Percentiles rank a stretch among this genome's conserved stretches.
Evolutionary conservation across 2,888 invertebrate species (phyloP).

Genomic region (Cantharis flavilabris): DNA sequence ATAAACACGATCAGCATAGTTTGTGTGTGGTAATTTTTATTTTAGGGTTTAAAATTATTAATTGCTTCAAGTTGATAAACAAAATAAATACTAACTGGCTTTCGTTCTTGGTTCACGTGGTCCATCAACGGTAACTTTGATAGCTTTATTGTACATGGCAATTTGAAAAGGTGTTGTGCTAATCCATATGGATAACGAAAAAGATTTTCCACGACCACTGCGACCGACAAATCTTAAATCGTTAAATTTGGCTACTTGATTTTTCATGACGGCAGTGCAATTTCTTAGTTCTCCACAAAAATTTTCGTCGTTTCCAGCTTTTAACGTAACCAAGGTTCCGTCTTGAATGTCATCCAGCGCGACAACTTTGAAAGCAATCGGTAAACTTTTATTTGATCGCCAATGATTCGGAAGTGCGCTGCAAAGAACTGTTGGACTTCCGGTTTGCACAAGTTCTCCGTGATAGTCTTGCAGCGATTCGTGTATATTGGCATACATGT

Average conservation of each 20-base stretch:
- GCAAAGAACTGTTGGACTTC: conserved; percentile 94
- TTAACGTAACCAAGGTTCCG: conserved; percentile 90
- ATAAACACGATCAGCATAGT: conserved; percentile 37
- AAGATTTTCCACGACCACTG: conserved; percentile 95
- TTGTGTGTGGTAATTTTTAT: conserved; percentile 29
- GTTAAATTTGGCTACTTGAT: conserved; percentile 97
- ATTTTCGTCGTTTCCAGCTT: conserved; percentile 98
- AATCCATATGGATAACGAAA: conserved; percentile 93
- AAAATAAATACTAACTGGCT: conserved; percentile 77
- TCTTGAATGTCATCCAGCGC: conserved; percentile 92
- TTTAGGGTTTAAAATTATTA: background rate
- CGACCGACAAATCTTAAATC: conserved; percentile 97
- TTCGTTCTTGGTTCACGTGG: conserved; percentile 97
- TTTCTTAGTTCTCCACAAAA: conserved; percentile 94
- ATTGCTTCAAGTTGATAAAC: background rate
- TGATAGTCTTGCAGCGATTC: conserved; percentile 86
- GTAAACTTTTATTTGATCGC: conserved; percentile 96
- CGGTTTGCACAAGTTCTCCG: conserved; percentile 92
- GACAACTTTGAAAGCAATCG: conserved; percentile 94
- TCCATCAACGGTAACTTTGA: conserved; percentile 99
- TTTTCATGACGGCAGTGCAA: conserved; percentile 93
- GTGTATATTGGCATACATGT: conserved; percentile 75
- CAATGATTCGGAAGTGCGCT: conserved; percentile 93
- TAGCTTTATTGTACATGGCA: conserved; percentile 93
- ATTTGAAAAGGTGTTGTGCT: conserved; percentile 80